Conservation (phyloP, 2,888 invertebrate genomes). For the Cyclophora albipunctata region DNA sequence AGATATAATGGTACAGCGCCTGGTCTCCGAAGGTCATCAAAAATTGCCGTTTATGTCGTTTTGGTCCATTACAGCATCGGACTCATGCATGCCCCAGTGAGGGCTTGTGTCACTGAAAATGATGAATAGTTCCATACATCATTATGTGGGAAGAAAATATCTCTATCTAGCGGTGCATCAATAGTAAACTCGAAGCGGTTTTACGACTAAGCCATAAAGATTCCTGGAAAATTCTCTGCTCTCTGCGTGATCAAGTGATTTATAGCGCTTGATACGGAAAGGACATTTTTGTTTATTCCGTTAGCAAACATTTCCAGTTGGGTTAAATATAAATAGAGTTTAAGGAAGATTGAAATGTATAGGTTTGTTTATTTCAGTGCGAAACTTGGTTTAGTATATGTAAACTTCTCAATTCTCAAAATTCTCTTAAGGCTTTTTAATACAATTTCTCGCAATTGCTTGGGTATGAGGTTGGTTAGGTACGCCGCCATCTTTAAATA, state of each 20-base stretch:
- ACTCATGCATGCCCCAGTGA: slow-evolving; percentile 86
- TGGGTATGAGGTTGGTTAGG: too few species aligned
- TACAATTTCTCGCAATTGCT: too few species aligned
- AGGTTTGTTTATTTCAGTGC: not conserved
- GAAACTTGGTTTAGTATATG: not conserved
- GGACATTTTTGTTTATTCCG: slow-evolving; percentile 9
- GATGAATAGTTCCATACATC: slow-evolving; percentile 8
- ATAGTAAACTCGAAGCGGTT: slow-evolving; percentile 17
- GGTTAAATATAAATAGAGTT: slow-evolving; percentile 5
- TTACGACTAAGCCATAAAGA: slow-evolving; percentile 20
- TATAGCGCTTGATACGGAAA: slow-evolving; percentile 10
- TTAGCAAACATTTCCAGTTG: slow-evolving; percentile 3
- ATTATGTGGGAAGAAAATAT: slow-evolving; percentile 6
- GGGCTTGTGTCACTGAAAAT: slow-evolving; percentile 48
- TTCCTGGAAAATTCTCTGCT: slow-evolving; percentile 13
- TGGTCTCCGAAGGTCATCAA: slow-evolving; percentile 84
- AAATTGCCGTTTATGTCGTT: slow-evolving; percentile 78
- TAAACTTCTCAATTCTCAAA: too few species aligned
- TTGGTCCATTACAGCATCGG: slow-evolving; percentile 85
- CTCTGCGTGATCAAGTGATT: slow-evolving; percentile 15
- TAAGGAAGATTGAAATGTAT: not conserved
- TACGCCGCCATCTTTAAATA: too few species aligned
- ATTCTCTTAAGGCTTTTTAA: too few species aligned
- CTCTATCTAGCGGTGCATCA: slow-evolving; percentile 13
- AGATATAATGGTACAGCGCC: slow-evolving; percentile 78